Evolutionary conservation across 2,888 invertebrate genomes (phyloP).

Genomic region (Meloe dianella): DNA sequence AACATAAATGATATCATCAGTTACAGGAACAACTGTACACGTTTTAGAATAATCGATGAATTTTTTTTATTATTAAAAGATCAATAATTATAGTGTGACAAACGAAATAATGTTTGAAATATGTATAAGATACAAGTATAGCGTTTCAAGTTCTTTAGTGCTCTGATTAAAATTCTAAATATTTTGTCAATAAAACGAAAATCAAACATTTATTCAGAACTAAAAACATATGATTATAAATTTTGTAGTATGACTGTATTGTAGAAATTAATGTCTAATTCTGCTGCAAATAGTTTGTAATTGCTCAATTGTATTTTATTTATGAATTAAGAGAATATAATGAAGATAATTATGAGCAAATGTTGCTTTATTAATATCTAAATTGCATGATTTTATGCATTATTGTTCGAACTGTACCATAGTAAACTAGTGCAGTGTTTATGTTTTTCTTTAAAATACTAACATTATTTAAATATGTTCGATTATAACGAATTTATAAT

Average conservation of each 20-base stretch:
- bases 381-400: conserved; percentile 22
- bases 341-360: conserved; percentile 16
- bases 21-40: neutral
- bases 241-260: too few relatives aligned
- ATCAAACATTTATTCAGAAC: too few relatives aligned
- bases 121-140: neutral
- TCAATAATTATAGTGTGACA: neutral
- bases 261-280: too few relatives aligned
- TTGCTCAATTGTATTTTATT: conserved; percentile 13
- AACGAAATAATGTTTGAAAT: neutral
- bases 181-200: conserved; percentile 4
- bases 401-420: conserved; percentile 23
- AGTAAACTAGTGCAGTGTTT: conserved; percentile 12
- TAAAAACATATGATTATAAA: too few relatives aligned
- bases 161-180: conserved; percentile 13
- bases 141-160: neutral
- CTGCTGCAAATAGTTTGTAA: too few relatives aligned
- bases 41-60: neutral
- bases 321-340: conserved; percentile 3
- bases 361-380: conserved; percentile 12
- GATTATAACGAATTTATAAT: conserved; percentile 15
- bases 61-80: too few relatives aligned
- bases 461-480: conserved; percentile 12
- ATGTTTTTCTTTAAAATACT: neutral
- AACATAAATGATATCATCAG: neutral